These are phyloP conservation scores for Lasioglossum leucozonium DNA, from an alignment of 2,888 invertebrate genomes.

Conservation along the genomic window DNA sequence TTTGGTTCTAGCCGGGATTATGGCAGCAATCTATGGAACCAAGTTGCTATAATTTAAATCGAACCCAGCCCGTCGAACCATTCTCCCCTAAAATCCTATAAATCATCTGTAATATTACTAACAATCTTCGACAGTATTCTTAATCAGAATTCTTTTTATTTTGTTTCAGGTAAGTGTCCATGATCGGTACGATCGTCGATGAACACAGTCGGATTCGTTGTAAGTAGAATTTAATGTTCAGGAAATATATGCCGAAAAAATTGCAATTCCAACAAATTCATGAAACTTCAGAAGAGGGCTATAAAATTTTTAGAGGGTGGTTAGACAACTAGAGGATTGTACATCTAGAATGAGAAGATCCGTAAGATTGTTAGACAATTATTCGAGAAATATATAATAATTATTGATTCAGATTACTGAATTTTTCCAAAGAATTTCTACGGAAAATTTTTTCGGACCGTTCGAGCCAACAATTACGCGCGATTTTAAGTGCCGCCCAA, in stretches of 20 bases:
- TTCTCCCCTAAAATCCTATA: neutral
- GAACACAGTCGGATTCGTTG: neutral
- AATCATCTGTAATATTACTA: neutral
- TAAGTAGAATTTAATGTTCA: neutral
- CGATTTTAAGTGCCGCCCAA: constrained; percentile 32
- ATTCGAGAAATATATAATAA: too few species aligned
- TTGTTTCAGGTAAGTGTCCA: constrained; percentile 31
- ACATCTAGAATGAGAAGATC: too few species aligned
- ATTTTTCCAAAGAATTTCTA: neutral
- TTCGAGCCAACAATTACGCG: neutral
- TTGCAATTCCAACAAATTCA: neutral
- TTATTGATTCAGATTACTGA: too few species aligned
- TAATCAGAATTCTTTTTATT: neutral
- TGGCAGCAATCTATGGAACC: neutral
- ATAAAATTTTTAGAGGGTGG: too few species aligned
- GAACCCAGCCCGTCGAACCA: neutral
- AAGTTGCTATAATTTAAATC: neutral
- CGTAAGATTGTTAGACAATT: too few species aligned
- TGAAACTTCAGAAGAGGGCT: neutral
- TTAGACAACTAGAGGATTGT: too few species aligned
- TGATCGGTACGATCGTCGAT: neutral
- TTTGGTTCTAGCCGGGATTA: neutral
- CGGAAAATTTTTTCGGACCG: neutral
- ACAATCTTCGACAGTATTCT: neutral
- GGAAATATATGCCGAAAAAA: too few species aligned